Conservation (phyloP, 2,888 invertebrate genomes). For the Andrena fulva region DNA sequence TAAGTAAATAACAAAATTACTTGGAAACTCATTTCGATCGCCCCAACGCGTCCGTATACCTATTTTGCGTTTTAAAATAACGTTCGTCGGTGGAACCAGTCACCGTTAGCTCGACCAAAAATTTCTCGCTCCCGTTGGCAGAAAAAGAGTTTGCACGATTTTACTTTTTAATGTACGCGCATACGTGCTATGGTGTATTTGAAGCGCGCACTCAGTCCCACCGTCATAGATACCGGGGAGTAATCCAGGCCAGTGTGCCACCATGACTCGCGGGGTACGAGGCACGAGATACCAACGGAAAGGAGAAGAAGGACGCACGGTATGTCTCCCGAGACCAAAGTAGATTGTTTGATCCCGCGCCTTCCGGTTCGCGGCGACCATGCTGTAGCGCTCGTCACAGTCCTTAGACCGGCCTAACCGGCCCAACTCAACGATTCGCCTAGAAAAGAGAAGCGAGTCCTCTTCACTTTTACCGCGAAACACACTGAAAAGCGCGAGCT, state of each 20-base stretch:
- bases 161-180: slow-evolving; percentile 38
- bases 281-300: slow-evolving; percentile 45
- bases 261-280: slow-evolving; percentile 57
- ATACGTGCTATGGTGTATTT: slow-evolving; percentile 17
- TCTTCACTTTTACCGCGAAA: slow-evolving; percentile 78
- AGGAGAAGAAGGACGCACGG: slow-evolving; percentile 31
- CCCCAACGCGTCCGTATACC: no score
- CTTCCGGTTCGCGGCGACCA: slow-evolving; percentile 27
- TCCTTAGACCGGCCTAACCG: slow-evolving; percentile 67
- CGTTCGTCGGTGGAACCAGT: no score
- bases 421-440: slow-evolving; percentile 63
- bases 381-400: slow-evolving; percentile 52
- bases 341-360: slow-evolving; percentile 45
- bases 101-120: not conserved
- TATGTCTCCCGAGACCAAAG: slow-evolving; percentile 18
- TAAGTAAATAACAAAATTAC: no score
- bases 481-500: slow-evolving; percentile 68
- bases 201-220: slow-evolving; percentile 7
- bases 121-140: slow-evolving; percentile 8
- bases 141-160: slow-evolving; percentile 26
- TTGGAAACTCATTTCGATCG: no score
- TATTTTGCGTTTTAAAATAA: not conserved
- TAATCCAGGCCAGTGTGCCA: slow-evolving; percentile 74
- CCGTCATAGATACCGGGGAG: slow-evolving; percentile 44
- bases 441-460: slow-evolving; percentile 61